Evolutionary conservation across 2,888 invertebrate species (phyloP).

Genomic region (Plebejus melissa): DNA sequence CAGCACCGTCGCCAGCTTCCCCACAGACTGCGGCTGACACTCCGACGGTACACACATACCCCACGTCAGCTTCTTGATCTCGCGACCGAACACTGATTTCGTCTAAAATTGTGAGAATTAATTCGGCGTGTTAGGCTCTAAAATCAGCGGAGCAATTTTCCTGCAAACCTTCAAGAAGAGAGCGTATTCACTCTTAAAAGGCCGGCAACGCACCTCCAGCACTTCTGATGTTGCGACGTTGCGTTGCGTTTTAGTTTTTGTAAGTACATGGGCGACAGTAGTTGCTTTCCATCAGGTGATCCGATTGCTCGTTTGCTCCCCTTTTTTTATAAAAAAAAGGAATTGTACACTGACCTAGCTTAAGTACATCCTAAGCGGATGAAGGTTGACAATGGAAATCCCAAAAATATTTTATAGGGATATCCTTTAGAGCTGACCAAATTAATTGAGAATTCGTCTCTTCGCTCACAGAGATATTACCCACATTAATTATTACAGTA

Average conservation of each 20-base stretch:
- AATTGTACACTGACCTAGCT: too few species aligned
- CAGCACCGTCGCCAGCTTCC: conserved; percentile 51
- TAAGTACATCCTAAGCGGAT: too few species aligned
- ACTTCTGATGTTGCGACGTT: too few species aligned
- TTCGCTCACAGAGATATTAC: background rate
- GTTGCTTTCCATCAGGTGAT: too few species aligned
- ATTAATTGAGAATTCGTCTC: background rate
- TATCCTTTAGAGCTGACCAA: background rate
- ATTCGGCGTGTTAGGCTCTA: background rate
- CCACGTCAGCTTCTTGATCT: conserved; percentile 69
- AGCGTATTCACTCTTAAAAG: too few species aligned
- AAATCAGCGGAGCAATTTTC: background rate
- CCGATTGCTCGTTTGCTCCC: too few species aligned
- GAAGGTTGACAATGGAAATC: too few species aligned
- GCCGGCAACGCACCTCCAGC: too few species aligned
- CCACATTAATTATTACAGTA: background rate
- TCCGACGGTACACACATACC: conserved; percentile 75
- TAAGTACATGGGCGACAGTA: too few species aligned
- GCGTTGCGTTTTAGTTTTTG: too few species aligned
- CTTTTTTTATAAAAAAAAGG: too few species aligned
- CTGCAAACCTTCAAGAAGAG: too few species aligned
- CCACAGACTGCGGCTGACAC: conserved; percentile 59
- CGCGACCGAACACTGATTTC: conserved; percentile 51
- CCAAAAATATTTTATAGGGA: background rate
- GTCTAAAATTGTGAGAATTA: conserved; percentile 42